Percentiles rank a stretch among this genome's conserved stretches.
phyloP scores from a whole-genome alignment of 2,113 vertebrate species.

The Odobenus rosmarus region DNA sequence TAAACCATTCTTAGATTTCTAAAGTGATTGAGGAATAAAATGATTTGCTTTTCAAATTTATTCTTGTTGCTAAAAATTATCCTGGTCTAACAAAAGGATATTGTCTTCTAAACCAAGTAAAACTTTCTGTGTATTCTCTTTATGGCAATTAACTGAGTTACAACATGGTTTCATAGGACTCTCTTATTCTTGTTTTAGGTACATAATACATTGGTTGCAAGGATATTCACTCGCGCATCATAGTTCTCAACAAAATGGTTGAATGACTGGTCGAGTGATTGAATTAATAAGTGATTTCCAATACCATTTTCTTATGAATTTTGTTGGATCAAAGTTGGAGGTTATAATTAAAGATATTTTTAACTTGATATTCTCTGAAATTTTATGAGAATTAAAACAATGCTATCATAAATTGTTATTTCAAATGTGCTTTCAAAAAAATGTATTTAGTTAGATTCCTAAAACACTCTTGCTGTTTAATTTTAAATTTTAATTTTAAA shows the following conservation, averaged over 20 bases:
- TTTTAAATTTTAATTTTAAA: no score
- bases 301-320: neutral
- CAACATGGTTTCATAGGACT: neutral
- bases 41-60: neutral
- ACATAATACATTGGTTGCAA: neutral
- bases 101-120: neutral
- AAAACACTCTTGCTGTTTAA: neutral
- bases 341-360: neutral
- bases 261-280: neutral
- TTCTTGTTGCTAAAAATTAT: neutral
- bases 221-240: neutral
- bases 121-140: neutral
- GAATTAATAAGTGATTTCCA: neutral
- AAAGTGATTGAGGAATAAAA: neutral
- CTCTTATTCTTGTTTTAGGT: neutral
- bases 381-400: neutral
- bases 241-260: neutral
- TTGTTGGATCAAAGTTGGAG: neutral
- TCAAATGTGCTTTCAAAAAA: neutral
- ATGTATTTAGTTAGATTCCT: neutral
- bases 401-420: neutral
- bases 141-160: neutral
- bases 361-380: neutral
- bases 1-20: neutral
- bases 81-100: neutral